A percentile compares a stretch with the other conserved stretches of the same genome.
Evolutionary conservation across 2,113 vertebrate genomes (phyloP).

Genomic region (Proterorhinus semilunaris): DNA sequence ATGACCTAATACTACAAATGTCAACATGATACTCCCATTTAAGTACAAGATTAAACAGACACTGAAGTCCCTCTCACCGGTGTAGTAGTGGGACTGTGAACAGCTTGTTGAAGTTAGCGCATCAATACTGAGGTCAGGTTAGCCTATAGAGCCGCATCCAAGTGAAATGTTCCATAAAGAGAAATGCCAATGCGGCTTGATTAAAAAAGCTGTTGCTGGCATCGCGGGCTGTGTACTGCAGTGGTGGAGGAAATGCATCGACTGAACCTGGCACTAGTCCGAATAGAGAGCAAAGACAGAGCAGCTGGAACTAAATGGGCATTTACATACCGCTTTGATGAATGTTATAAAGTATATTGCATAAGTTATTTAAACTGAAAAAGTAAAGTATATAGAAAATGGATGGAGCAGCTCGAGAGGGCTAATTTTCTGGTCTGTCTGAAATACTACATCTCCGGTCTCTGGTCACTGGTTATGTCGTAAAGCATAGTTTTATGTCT

Average conservation of each 20-base stretch:
- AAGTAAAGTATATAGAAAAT: too few relatives aligned
- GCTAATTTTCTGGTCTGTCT: conserved; percentile 30
- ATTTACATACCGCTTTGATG: too few relatives aligned
- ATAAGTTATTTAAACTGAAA: too few relatives aligned
- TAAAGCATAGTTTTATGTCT: neutral
- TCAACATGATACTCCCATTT: too few relatives aligned
- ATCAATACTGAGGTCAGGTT: conserved; percentile 36
- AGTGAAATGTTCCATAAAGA: conserved; percentile 43
- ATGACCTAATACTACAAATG: too few relatives aligned
- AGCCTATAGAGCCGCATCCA: conserved; percentile 6
- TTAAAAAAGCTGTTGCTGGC: conserved; percentile 35
- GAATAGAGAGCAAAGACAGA: conserved; percentile 52
- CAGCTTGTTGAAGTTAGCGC: conserved; percentile 23
- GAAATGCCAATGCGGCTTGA: conserved; percentile 39
- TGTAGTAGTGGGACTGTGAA: conserved; percentile 9
- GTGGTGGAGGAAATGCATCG: conserved; percentile 59
- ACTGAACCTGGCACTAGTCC: conserved; percentile 38
- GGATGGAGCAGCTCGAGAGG: neutral
- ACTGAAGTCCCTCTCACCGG: conserved; percentile 6
- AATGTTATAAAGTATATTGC: too few relatives aligned
- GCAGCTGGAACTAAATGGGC: conserved; percentile 4
- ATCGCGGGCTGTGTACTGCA: conserved; percentile 34
- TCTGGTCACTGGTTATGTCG: conserved; percentile 23
- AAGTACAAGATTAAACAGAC: neutral
- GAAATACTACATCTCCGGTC: conserved; percentile 17